A percentile compares a stretch with the other conserved stretches of the same genome.
Evolutionary conservation across 2,797 vertebrate genomes (phyloP).

Genomic region (Podarcis lilfordi): DNA sequence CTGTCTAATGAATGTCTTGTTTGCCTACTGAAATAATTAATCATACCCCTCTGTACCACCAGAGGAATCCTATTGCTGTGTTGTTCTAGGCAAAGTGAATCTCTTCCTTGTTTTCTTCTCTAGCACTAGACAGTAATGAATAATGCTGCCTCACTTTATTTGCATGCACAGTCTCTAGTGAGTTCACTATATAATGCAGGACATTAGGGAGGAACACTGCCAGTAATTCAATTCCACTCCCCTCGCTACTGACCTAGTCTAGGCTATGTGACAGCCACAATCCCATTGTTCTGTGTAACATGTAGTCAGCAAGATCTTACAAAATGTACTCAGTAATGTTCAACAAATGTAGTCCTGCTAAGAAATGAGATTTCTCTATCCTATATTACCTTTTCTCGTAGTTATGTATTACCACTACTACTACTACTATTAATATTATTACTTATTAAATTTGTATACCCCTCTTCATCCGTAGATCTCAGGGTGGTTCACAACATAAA

Average conservation of each 20-base stretch:
- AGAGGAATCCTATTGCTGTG: slow-evolving; percentile 55
- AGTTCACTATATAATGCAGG: slow-evolving; percentile 13
- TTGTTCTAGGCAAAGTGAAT: slow-evolving; percentile 52
- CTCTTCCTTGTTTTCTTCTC: slow-evolving; percentile 54
- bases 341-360: not conserved
- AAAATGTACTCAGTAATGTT: not conserved
- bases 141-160: slow-evolving; percentile 33
- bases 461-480: too few species aligned
- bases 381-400: not conserved
- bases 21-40: slow-evolving; percentile 55
- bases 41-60: slow-evolving; percentile 50
- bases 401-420: too few species aligned
- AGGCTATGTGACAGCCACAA: not conserved
- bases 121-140: slow-evolving; percentile 43
- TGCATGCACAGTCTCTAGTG: not conserved
- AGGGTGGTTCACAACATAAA: too few species aligned
- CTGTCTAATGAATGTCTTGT: slow-evolving; percentile 42
- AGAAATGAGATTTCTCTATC: not conserved
- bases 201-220: not conserved
- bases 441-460: too few species aligned
- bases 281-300: slow-evolving; percentile 3
- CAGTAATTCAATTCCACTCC: not conserved
- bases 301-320: not conserved
- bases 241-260: not conserved
- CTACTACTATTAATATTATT: too few species aligned